These are phyloP conservation scores for Rhyzopertha dominica DNA, from an alignment of 1,140 invertebrate genomes.

Conservation along the genomic window DNA sequence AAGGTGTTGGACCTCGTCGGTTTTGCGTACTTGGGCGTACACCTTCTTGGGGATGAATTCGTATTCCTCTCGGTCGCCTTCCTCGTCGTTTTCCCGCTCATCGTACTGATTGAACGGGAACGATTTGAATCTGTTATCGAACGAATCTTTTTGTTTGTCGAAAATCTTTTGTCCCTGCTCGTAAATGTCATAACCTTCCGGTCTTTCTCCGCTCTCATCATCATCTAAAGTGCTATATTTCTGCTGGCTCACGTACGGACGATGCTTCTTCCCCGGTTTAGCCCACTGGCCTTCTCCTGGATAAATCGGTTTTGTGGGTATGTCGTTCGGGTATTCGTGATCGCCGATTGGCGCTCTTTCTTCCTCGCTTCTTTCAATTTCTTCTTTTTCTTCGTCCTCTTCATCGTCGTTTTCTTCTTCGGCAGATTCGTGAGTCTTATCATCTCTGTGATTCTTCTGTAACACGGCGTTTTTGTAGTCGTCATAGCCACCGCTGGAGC, in stretches of 20 bases:
- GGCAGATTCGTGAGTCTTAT: constrained; percentile 26
- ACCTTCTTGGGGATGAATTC: constrained; percentile 62
- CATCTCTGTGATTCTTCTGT: constrained; percentile 28
- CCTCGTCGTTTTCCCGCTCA: constrained; percentile 15
- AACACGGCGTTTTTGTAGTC: background rate
- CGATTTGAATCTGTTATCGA: no score
- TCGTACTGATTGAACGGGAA: constrained; percentile 6
- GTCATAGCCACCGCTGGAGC: background rate
- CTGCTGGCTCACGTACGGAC: constrained; percentile 31
- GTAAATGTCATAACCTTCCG: constrained; percentile 37
- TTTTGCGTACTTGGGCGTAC: constrained; percentile 63
- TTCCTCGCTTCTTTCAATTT: constrained; percentile 1
- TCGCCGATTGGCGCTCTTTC: constrained; percentile 19
- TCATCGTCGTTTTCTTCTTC: constrained; percentile 7
- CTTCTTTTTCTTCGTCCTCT: constrained; percentile 12
- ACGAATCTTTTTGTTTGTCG: constrained; percentile 22
- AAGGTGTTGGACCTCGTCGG: constrained; percentile 55
- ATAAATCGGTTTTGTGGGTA: constrained; percentile 51
- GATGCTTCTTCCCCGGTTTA: constrained; percentile 44
- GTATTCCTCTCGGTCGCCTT: constrained; percentile 30
- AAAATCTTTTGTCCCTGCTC: constrained; percentile 27
- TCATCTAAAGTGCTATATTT: constrained; percentile 13
- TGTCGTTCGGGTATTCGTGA: constrained; percentile 27
- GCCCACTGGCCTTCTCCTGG: constrained; percentile 49
- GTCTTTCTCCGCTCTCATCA: constrained; percentile 21